Conservation (phyloP, 2,113 vertebrate genomes). For the Hemichromis elongatus region DNA sequence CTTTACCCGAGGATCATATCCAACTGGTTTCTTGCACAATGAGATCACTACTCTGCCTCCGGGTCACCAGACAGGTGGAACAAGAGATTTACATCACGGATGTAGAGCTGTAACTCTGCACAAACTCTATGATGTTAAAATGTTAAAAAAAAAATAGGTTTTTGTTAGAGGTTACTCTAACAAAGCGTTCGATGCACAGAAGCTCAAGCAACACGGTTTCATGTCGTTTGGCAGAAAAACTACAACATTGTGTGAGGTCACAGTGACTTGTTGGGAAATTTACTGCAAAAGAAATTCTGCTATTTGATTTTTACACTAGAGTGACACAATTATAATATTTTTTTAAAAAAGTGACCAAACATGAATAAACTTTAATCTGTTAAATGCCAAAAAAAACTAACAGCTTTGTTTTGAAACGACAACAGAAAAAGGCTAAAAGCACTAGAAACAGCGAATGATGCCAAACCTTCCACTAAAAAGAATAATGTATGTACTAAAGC, state of each 20-base stretch:
- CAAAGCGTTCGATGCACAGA: neutral
- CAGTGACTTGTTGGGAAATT: rapidly evolving
- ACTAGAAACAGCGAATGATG: neutral
- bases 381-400: neutral
- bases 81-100: neutral
- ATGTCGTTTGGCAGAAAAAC: neutral
- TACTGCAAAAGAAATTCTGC: neutral
- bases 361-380: neutral
- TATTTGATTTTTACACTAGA: neutral
- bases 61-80: neutral
- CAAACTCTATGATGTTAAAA: neutral
- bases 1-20: neutral
- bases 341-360: neutral
- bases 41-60: neutral
- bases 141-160: neutral
- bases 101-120: neutral
- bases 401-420: neutral
- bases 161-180: too few relatives aligned
- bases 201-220: neutral
- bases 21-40: neutral
- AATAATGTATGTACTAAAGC: neutral
- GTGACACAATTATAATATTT: neutral
- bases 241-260: neutral
- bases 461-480: neutral
- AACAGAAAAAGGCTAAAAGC: neutral